Percentiles rank a stretch among this genome's conserved stretches.
Evolutionary conservation across 2,797 vertebrate species (phyloP).

Genomic region (Rhinella marina): DNA sequence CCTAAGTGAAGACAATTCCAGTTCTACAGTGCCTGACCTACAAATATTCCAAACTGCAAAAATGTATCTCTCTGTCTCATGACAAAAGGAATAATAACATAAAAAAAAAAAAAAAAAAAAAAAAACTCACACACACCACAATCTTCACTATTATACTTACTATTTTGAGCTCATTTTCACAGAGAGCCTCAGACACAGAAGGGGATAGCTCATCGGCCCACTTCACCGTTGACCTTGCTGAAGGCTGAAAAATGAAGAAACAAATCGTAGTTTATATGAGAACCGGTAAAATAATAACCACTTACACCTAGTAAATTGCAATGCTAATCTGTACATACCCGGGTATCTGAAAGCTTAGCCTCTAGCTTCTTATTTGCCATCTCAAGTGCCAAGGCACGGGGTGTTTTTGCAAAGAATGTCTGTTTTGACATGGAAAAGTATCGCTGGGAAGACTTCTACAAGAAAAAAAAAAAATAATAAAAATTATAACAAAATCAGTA

Average conservation of each 20-base stretch:
- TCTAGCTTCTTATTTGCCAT: slow-evolving; percentile 50
- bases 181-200: background rate
- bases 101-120: too few relatives aligned
- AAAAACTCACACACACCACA: too few relatives aligned
- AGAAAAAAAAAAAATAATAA: background rate
- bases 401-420: slow-evolving; percentile 56
- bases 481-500: background rate
- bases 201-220: slow-evolving; percentile 54
- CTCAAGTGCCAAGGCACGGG: slow-evolving; percentile 48
- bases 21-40: background rate
- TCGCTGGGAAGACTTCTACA: slow-evolving; percentile 21
- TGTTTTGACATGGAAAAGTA: slow-evolving; percentile 55
- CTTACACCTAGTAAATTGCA: too few relatives aligned
- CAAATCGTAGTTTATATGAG: background rate
- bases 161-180: slow-evolving; percentile 14
- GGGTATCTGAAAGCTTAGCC: background rate
- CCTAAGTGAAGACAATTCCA: background rate
- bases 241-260: background rate
- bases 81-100: too few relatives aligned
- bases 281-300: background rate
- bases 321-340: background rate
- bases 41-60: background rate
- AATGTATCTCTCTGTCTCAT: background rate
- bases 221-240: slow-evolving; percentile 35
- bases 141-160: slow-evolving; percentile 12